Conservation (phyloP, 1,140 invertebrate species). For the Eciton burchellii region DNA sequence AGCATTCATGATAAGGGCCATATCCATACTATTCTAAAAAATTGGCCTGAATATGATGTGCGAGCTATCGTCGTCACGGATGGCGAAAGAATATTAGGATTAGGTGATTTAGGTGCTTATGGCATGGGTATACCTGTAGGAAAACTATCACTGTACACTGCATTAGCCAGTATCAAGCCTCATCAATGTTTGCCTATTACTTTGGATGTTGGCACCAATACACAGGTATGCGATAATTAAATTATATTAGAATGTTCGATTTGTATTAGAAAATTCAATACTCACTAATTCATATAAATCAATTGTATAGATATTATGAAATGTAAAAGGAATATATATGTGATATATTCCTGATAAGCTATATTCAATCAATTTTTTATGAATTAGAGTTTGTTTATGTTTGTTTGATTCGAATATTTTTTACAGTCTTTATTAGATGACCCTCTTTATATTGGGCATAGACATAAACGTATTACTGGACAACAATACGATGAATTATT, state of each 20-base stretch:
- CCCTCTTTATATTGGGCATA: slow-evolving; percentile 96
- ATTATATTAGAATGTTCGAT: neutral
- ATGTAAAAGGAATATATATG: too few species aligned
- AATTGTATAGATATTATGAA: too few species aligned
- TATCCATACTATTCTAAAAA: slow-evolving; percentile 93
- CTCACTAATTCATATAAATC: too few species aligned
- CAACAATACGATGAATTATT: slow-evolving; percentile 96
- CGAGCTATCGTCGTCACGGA: slow-evolving; percentile 97
- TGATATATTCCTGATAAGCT: neutral
- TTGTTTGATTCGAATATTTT: slow-evolving; percentile 33
- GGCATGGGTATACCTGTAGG: slow-evolving; percentile 98
- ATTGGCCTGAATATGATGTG: slow-evolving; percentile 95
- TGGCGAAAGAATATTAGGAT: slow-evolving; percentile 96
- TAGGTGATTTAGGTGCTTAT: slow-evolving; percentile 97
- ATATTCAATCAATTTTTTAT: neutral
- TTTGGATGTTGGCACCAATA: slow-evolving; percentile 97
- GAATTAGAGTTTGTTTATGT: neutral
- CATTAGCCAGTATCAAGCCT: slow-evolving; percentile 96
- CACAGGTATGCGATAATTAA: slow-evolving; percentile 86
- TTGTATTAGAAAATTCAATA: too few species aligned
- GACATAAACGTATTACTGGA: slow-evolving; percentile 93
- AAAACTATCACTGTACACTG: slow-evolving; percentile 96
- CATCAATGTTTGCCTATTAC: slow-evolving; percentile 95
- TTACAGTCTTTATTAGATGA: slow-evolving; percentile 92
- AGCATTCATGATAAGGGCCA: slow-evolving; percentile 98